Evolutionary conservation across 2,797 vertebrate species (phyloP), one percentile per base, ranked within the genome.

Genomic region (Sebastes hubbsi): DNA sequence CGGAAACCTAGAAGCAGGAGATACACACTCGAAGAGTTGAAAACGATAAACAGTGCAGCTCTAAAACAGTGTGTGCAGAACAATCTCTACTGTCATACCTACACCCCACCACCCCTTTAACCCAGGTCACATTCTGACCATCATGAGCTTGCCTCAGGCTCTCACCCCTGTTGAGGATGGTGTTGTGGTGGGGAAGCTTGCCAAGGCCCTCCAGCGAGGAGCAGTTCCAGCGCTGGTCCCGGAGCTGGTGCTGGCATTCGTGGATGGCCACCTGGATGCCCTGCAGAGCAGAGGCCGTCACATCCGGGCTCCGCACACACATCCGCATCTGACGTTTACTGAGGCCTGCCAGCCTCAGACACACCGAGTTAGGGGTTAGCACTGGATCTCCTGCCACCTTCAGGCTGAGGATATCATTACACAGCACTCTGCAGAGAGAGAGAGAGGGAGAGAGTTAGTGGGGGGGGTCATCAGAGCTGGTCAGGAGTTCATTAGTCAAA

Each of bases 161-260:
- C 91, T 95, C 89, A 98, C 97, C 97, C 91, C 97, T 96, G 91
- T 96, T 97, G 84, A 99, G 96, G 84, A 98, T 96, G 87, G 95
- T 95, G 80, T 94, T 98, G 87, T 97, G 97, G 78, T 97, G 96
- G 42, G 97, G 97, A 88, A 97, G 91, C 49, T 97, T 97, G 88
- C 97, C 95, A 5, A 96, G 94, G 55, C 91, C 95, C 94, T 97
- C 97, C 86, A 99, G 91, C 1, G 96, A 95, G 0, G 97, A 99
- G 88, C 97, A 99, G 94, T 99, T 97, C 97, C 97, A 99, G 80
- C 97, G 96, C 88, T 98, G 97, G 90, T 97, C 96, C 20, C 95
- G 95, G 73, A 99, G 94, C 93, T 99, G 97, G 82, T 97, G 95
- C 89, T 97, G 97, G 90, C 97, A 99, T 87, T 99, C 97, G 8